Conservation (phyloP, 2,113 vertebrate species). For the Zosterops lateralis region DNA sequence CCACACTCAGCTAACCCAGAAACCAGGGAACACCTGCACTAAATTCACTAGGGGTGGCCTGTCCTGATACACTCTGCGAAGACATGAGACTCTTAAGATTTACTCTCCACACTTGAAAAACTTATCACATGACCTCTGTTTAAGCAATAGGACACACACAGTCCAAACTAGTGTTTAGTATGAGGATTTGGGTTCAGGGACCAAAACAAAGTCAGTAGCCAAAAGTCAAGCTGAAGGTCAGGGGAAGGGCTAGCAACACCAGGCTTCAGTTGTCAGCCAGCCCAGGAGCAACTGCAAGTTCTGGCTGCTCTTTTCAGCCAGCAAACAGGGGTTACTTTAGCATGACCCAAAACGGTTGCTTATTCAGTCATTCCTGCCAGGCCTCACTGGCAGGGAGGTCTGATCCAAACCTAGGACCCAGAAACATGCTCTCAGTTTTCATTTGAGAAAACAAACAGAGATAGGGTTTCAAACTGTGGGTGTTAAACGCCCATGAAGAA, state of each 20-base stretch:
- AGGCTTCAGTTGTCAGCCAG: constrained; percentile 20
- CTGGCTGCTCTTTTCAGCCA: background rate
- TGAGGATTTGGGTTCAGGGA: background rate
- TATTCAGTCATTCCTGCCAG: constrained; percentile 48
- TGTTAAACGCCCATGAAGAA: constrained; percentile 44
- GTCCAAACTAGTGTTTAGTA: background rate
- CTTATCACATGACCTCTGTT: background rate
- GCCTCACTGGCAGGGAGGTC: constrained; percentile 56
- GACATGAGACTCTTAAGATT: background rate
- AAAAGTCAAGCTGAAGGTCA: constrained; percentile 28
- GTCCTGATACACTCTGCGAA: background rate
- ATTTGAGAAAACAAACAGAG: constrained; percentile 53
- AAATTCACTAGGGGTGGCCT: background rate
- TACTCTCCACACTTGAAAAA: background rate
- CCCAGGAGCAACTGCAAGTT: constrained; percentile 28
- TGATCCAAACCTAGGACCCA: constrained; percentile 53
- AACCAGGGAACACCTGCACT: background rate
- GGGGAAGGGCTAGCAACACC: constrained; percentile 3
- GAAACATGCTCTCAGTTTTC: constrained; percentile 33
- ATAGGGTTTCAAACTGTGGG: constrained; percentile 50
- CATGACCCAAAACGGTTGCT: constrained; percentile 26
- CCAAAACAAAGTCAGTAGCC: constrained; percentile 33
- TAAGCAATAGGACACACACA: background rate
- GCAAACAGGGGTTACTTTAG: background rate
- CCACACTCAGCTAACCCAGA: background rate